Evolutionary conservation across 2,888 invertebrate genomes (phyloP), one percentile per base, ranked within the genome.

Genomic region (Sminthurinus aureus): DNA sequence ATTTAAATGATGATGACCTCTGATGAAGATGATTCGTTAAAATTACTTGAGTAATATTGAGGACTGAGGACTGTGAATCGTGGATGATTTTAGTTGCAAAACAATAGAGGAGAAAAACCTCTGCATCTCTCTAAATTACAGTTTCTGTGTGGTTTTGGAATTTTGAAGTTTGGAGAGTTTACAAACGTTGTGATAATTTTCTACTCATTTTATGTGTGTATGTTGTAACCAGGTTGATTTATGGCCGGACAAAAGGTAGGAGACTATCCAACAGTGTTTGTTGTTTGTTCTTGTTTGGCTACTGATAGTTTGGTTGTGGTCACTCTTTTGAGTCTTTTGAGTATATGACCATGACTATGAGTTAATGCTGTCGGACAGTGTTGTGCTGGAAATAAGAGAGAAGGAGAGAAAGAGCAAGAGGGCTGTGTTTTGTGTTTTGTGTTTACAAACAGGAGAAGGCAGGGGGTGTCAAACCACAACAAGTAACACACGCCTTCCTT

Each of bases 361-460:
- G 73, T 73, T 6, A 69, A 24, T 75, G 50, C 24, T 22, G 26
- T 81, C 38, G 73, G 73, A 73, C 80, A 50, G 73, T 18, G 20
- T n/a, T 24, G 26, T 6, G 20, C 3, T 24, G 58, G 50, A 58
- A 22, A 22, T 8, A 77, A 52, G 76, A 52, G 22, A 77, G 58
- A 50, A 22, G 20, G 52, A 74, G 67, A 67, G 79, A 69, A 58
- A 75, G 51, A 79, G 67, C 26, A 50, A 38, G 81, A 82, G 83
- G 83, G 83, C 67, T 58, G 84, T 85, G n/a, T n/a, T n/a, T n/a
- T n/a, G n/a, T n/a, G n/a, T n/a, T n/a, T n/a, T n/a, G n/a, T n/a
- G 85, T 85, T 85, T 85, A 82, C 79, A 85, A 85, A 85, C 85
- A 85, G 77, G 77, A 82, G 80, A 83, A 79, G 79, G 79, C 85